A percentile compares a stretch with the other conserved stretches of the same genome.
These are phyloP conservation scores for Cricetomys ansorgei DNA, from an alignment of 2,113 vertebrate species.

Conservation along the genomic window DNA sequence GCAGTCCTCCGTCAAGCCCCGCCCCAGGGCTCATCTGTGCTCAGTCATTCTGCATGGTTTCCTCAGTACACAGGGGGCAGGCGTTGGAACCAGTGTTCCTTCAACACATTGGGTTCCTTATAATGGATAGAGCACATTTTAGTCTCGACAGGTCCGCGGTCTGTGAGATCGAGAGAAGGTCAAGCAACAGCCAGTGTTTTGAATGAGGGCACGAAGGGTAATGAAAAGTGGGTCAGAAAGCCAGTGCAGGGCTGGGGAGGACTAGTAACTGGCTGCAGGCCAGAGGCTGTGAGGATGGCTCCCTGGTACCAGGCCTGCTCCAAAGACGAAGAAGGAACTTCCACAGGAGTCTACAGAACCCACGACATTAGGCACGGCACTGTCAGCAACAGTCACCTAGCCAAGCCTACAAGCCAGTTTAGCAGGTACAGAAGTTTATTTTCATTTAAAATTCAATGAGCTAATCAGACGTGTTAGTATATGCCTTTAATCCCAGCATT, in stretches of 20 bases:
- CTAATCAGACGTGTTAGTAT: not conserved
- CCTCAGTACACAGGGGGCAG: not conserved
- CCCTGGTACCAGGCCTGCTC: not conserved
- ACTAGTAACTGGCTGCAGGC: not conserved
- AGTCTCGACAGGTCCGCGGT: not conserved
- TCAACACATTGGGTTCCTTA: not conserved
- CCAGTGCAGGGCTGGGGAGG: not conserved
- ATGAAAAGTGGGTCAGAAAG: not conserved
- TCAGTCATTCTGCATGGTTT: not conserved
- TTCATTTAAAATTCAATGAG: conserved; percentile 48
- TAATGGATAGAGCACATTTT: not conserved
- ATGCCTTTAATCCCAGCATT: not conserved
- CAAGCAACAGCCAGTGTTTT: not conserved
- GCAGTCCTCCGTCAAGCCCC: not conserved
- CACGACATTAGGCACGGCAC: not conserved
- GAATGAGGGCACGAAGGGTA: not conserved
- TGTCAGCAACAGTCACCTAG: not conserved
- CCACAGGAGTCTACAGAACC: not conserved
- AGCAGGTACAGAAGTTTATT: conserved; percentile 15
- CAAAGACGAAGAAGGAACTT: not conserved
- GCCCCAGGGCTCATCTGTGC: not conserved
- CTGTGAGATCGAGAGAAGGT: not conserved
- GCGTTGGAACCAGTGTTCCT: not conserved
- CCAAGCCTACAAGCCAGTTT: not conserved
- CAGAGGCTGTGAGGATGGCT: not conserved